phyloP scores from a whole-genome alignment of 35 echinoderm and acorn worm species.

The Apostichopus parvimensis region DNA sequence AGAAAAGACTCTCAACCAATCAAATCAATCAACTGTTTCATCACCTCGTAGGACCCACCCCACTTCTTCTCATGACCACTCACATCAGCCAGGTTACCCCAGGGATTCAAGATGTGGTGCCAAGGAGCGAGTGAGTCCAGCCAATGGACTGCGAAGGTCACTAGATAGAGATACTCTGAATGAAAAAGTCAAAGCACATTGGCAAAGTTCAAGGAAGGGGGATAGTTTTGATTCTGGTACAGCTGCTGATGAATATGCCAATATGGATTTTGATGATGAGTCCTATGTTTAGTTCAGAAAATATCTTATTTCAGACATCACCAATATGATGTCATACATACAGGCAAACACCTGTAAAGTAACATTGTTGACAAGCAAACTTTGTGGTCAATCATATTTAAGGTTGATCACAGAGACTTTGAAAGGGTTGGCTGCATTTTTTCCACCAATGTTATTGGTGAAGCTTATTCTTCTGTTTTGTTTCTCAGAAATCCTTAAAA shows the following conservation, averaged over 20 bases:
- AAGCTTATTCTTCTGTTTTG: no score
- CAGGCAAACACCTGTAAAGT: no score
- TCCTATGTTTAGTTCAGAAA: slow-evolving; percentile 67
- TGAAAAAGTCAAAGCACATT: slow-evolving; percentile 47
- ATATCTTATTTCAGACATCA: not conserved
- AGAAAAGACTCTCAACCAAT: slow-evolving; percentile 10
- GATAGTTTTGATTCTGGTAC: slow-evolving; percentile 53
- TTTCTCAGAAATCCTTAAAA: no score
- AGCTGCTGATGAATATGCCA: slow-evolving; percentile 58
- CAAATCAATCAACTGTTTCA: not conserved
- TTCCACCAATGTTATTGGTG: no score
- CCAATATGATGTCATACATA: no score
- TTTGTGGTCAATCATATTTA: no score
- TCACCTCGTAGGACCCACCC: not conserved
- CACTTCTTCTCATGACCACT: not conserved
- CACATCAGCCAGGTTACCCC: slow-evolving; percentile 25
- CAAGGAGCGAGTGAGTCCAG: slow-evolving; percentile 2
- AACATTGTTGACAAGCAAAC: no score
- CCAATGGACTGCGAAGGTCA: slow-evolving; percentile 52
- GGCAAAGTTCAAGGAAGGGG: slow-evolving; percentile 56
- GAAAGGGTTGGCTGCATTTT: no score
- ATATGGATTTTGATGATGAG: slow-evolving; percentile 84
- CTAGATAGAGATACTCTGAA: slow-evolving; percentile 46
- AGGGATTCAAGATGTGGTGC: slow-evolving; percentile 21
- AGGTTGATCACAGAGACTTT: no score